Evolutionary conservation across 2,888 invertebrate species (phyloP).

Genomic region (Apodemia duryi): DNA sequence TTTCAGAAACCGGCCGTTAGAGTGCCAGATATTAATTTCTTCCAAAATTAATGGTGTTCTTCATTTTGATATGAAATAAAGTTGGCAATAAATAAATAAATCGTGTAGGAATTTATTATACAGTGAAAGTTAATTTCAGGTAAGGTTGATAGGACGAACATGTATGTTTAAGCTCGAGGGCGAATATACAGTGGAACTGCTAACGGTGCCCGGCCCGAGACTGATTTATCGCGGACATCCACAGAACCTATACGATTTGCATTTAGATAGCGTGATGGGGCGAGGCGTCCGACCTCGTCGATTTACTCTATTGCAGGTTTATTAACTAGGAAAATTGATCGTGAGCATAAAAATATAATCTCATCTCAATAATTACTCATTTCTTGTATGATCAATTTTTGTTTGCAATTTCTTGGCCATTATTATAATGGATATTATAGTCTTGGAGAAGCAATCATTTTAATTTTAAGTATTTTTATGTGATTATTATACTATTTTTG

Average conservation of each 20-base stretch:
- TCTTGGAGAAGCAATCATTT: too few relatives aligned
- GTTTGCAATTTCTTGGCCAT: neutral
- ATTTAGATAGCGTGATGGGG: slow-evolving; percentile 65
- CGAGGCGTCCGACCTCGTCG: slow-evolving; percentile 39
- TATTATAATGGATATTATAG: neutral
- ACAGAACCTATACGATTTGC: slow-evolving; percentile 77
- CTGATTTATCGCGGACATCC: slow-evolving; percentile 75
- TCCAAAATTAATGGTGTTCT: too few relatives aligned
- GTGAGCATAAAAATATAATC: slow-evolving; percentile 43
- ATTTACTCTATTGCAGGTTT: slow-evolving; percentile 66
- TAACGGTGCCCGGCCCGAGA: slow-evolving; percentile 57
- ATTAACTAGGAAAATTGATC: slow-evolving; percentile 65
- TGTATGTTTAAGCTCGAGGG: slow-evolving; percentile 39
- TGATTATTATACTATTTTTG: too few relatives aligned
- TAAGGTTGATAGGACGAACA: slow-evolving; percentile 10
- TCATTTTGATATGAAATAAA: too few relatives aligned
- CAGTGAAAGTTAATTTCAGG: slow-evolving; percentile 9
- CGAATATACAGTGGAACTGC: slow-evolving; percentile 35
- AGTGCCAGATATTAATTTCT: too few relatives aligned
- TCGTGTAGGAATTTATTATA: neutral
- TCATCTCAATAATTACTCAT: slow-evolving; percentile 1
- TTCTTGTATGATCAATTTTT: neutral
- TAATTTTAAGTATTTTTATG: too few relatives aligned
- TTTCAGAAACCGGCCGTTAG: too few relatives aligned
- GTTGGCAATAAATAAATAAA: neutral